Percentiles rank a stretch among this genome's conserved stretches.
phyloP scores from a whole-genome alignment of 2,888 invertebrate species.

The Stenurella melanura region DNA sequence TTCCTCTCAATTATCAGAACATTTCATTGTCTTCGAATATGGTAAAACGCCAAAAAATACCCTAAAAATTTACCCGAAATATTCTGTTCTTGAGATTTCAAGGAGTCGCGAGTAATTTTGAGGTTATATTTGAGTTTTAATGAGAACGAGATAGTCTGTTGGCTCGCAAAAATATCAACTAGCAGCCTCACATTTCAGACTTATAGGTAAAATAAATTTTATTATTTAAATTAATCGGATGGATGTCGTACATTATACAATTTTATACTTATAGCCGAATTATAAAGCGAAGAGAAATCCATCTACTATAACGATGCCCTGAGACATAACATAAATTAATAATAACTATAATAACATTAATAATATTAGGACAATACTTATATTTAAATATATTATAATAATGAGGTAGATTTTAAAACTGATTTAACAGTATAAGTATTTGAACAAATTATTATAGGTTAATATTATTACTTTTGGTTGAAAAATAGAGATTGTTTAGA shows the following conservation, averaged over 20 bases:
- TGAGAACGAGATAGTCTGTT: constrained; percentile 59
- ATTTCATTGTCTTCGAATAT: not conserved
- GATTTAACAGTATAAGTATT: constrained; percentile 63
- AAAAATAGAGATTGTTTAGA: constrained; percentile 16
- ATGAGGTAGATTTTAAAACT: constrained; percentile 69
- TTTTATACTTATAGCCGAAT: constrained; percentile 55
- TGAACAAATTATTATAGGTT: constrained; percentile 58
- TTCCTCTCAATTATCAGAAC: no score
- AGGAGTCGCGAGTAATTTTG: constrained; percentile 15
- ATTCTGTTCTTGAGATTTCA: constrained; percentile 7
- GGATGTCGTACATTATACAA: constrained; percentile 43
- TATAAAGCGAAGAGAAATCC: constrained; percentile 45
- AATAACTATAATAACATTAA: constrained; percentile 59
- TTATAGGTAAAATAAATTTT: constrained; percentile 64
- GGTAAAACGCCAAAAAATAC: not conserved
- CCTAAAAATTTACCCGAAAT: not conserved
- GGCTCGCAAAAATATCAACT: constrained; percentile 68
- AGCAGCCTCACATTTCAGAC: constrained; percentile 71
- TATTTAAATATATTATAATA: constrained; percentile 60
- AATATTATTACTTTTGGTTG: constrained; percentile 37
- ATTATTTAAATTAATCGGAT: constrained; percentile 48
- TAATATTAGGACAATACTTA: constrained; percentile 65
- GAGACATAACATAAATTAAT: constrained; percentile 67
- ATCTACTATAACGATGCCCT: constrained; percentile 65
- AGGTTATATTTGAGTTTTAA: constrained; percentile 31